phyloP scores from a whole-genome alignment of 2,113 vertebrate genomes.

The Lonchura striata region DNA sequence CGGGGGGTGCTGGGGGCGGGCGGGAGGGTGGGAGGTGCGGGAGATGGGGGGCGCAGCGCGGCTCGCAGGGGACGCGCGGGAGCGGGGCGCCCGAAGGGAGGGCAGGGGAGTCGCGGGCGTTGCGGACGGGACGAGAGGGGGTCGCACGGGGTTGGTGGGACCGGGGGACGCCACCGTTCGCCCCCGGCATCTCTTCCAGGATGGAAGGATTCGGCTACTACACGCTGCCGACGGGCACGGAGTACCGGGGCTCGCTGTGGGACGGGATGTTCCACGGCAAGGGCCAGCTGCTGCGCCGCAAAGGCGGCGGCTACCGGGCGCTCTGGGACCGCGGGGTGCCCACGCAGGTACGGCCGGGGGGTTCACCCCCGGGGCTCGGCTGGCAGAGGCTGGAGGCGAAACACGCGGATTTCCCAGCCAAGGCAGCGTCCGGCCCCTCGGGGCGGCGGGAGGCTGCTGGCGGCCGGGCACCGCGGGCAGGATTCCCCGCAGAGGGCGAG shows the following conservation, averaged over 20 bases:
- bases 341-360: constrained; percentile 73
- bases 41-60: not conserved
- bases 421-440: rapidly evolving
- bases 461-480: rapidly evolving
- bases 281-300: constrained; percentile 83
- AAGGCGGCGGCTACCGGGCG: constrained; percentile 80
- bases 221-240: constrained; percentile 79
- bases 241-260: constrained; percentile 84
- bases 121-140: not conserved
- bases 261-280: constrained; percentile 90
- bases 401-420: not conserved
- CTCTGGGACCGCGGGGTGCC: constrained; percentile 84
- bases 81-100: too few relatives aligned
- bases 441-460: not conserved
- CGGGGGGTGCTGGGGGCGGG: too few relatives aligned
- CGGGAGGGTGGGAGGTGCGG: too few relatives aligned
- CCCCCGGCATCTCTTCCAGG: constrained; percentile 47
- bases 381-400: not conserved
- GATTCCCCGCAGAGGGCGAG: not conserved
- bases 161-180: too few relatives aligned
- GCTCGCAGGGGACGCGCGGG: not conserved
- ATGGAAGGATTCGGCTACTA: constrained; percentile 89
- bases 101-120: not conserved
- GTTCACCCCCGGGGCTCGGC: not conserved
- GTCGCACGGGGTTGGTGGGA: not conserved